Conservation (phyloP, 2,888 invertebrate species). For the Cephus rjabovi region DNA sequence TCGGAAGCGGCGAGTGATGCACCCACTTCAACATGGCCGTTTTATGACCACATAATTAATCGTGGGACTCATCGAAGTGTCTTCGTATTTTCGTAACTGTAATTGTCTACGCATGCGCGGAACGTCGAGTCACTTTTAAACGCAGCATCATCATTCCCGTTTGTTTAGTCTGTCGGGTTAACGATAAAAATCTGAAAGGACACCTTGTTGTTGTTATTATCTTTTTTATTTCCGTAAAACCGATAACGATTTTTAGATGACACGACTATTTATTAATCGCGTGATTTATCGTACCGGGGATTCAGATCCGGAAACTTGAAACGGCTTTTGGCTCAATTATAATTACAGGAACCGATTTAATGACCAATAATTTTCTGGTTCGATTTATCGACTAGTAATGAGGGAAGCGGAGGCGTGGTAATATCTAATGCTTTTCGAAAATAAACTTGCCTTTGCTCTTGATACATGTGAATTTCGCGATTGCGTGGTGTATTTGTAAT, state of each 20-base stretch:
- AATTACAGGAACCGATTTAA: neutral
- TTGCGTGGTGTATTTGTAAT: neutral
- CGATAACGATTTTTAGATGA: neutral
- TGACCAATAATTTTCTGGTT: neutral
- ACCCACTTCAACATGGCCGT: constrained; percentile 62
- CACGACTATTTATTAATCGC: neutral
- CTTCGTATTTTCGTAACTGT: neutral
- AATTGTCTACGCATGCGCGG: neutral
- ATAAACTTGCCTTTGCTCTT: neutral
- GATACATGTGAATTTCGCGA: neutral
- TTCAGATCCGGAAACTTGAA: neutral
- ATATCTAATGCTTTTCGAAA: neutral
- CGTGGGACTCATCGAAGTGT: neutral
- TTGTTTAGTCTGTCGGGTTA: neutral
- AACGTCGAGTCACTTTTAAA: neutral
- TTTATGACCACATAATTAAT: constrained; percentile 33
- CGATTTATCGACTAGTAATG: neutral
- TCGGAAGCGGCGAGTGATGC: constrained; percentile 54
- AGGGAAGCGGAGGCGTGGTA: neutral
- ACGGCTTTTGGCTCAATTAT: neutral
- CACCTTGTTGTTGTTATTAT: neutral
- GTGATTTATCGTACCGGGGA: neutral
- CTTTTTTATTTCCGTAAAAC: neutral
- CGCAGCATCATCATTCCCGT: neutral
- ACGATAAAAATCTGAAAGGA: neutral